Base-by-base conservation (phyloP, 2,113 vertebrate species). In the Anguilla japonica region DNA sequence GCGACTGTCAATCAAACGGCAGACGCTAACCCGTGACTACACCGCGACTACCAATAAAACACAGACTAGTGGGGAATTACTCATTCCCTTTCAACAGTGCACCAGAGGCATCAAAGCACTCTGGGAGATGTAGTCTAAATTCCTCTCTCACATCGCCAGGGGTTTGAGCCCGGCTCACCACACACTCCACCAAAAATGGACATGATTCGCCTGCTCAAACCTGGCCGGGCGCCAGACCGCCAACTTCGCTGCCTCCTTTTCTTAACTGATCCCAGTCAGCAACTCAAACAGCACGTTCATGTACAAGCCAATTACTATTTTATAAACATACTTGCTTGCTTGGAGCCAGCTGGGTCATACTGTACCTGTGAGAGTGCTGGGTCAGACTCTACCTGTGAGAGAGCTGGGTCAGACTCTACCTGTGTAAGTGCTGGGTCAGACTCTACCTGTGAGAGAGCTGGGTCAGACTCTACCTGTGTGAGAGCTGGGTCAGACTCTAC, bases 351-450 rank as follows among this genome's bases (percentile, higher is more conserved):
- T 34, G 34, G 34, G 34, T 34, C 34, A 41, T 3, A 26, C n/a
- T 57, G 79, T 86, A 96, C 95, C 95, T 95, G 92, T 85, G 84
- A 6, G 43, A 6, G 43, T 6, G 5, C 43, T 46, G 43, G 43
- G 43, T 46, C 43, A 46, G 43, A 8, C 43, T 8, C 43, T 46
- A 46, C 43, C 43, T 46, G 43, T 46, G 43, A 6, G 43, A 46
- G 8, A 8, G 43, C 8, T 46, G 43, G 43, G 43, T 46, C 8
- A 46, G 43, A 8, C 43, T 8, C 8, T 46, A 46, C 43, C 43
- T 46, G 43, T 46, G 43, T 46, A 2, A 6, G 43, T 6, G 5
- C 43, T 46, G 43, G 43, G 43, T 2, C 43, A 46, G 43, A 8
- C 43, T 8, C 43, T 46, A 46, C 43, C 43, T 46, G 2, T 46